Percentiles rank a stretch among this genome's conserved stretches.
Conservation (phyloP, 1,140 invertebrate genomes). For the Ips typographus region DNA sequence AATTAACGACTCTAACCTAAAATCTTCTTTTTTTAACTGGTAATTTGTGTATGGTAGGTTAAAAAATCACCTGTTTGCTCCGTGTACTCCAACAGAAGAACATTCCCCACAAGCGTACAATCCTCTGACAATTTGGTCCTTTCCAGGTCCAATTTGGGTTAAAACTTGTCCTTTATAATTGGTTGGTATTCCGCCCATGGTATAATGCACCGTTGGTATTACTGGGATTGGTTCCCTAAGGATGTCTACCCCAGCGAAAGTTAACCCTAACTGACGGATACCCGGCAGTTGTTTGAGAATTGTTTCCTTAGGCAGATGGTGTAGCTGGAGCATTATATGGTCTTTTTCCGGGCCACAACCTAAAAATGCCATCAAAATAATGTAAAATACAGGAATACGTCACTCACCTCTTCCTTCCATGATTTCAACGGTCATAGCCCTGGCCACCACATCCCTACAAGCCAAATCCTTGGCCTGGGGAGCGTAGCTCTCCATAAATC, state of each 20-base stretch:
- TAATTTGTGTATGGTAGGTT: too few relatives aligned
- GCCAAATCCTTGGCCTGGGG: constrained; percentile 98
- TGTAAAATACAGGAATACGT: background rate
- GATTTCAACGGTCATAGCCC: constrained; percentile 97
- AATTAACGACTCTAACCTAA: background rate
- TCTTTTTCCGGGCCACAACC: constrained; percentile 92
- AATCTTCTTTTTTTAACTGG: too few relatives aligned
- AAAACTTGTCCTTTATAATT: constrained; percentile 93
- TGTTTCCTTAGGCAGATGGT: constrained; percentile 94
- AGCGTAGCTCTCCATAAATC: constrained; percentile 99
- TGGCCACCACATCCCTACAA: constrained; percentile 94
- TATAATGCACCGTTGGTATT: constrained; percentile 98
- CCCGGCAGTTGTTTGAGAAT: constrained; percentile 78
- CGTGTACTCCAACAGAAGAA: constrained; percentile 87
- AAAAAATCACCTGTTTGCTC: constrained; percentile 76
- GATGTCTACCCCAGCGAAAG: constrained; percentile 98
- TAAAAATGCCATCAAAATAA: background rate
- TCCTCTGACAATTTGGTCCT: constrained; percentile 72
- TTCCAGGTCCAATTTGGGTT: constrained; percentile 52
- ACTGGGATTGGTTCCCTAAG: constrained; percentile 97
- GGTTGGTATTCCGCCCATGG: constrained; percentile 98
- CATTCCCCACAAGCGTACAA: constrained; percentile 74
- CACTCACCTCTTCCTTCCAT: constrained; percentile 80
- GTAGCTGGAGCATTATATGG: constrained; percentile 94
- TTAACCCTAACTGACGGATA: constrained; percentile 94